These are phyloP conservation scores for Margaritifera margaritifera DNA, from an alignment of 2,888 invertebrate species.

Conservation along the genomic window DNA sequence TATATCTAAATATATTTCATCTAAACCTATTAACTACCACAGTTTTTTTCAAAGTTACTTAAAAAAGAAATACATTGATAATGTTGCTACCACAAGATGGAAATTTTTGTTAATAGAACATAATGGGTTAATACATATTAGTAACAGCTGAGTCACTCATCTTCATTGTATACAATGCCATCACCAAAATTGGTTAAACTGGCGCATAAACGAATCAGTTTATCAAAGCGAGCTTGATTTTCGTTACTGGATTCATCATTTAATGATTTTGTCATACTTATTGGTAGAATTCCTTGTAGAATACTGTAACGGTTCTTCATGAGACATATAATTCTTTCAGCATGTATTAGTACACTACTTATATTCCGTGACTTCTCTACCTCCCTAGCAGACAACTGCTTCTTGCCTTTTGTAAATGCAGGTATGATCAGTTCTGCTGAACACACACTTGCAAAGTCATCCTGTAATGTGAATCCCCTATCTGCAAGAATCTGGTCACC, in stretches of 20 bases:
- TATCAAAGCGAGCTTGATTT: constrained; percentile 17
- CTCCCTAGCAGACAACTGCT: constrained; percentile 33
- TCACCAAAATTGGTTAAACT: constrained; percentile 24
- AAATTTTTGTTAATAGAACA: too few species aligned
- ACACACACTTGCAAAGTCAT: constrained; percentile 34
- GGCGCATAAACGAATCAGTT: constrained; percentile 27
- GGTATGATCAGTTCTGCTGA: constrained; percentile 33
- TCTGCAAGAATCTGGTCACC: constrained; percentile 43
- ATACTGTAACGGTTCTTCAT: constrained; percentile 38
- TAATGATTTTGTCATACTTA: constrained; percentile 16
- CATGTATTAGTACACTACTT: constrained; percentile 31
- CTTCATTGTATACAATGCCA: constrained; percentile 21
- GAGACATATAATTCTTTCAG: constrained; percentile 37
- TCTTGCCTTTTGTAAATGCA: constrained; percentile 34
- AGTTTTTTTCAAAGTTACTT: too few species aligned
- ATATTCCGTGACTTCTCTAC: constrained; percentile 34
- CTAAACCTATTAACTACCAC: too few species aligned
- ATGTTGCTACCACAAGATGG: too few species aligned
- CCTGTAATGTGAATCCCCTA: constrained; percentile 36
- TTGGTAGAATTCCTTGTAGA: constrained; percentile 27
- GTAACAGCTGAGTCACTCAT: neutral
- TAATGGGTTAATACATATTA: too few species aligned
- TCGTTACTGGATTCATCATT: constrained; percentile 11
- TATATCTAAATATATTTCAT: too few species aligned
- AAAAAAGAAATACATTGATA: too few species aligned